Evolutionary conservation across 1,140 invertebrate species (phyloP).

Genomic region (Zaprionus taronus): DNA sequence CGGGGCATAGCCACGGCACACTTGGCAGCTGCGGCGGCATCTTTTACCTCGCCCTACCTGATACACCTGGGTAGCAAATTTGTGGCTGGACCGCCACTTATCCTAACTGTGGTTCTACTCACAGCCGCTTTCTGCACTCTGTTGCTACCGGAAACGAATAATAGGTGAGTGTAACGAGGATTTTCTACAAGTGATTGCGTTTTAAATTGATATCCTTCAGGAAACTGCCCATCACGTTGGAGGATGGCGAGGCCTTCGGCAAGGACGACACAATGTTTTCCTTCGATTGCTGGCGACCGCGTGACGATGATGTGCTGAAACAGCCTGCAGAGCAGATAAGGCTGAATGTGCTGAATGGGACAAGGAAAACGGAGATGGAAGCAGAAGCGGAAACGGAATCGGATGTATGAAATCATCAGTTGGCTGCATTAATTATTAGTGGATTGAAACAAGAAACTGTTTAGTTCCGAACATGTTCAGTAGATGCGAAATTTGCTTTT

Average conservation of each 20-base stretch:
- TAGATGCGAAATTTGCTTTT: constrained; percentile 78
- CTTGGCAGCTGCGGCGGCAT: constrained; percentile 61
- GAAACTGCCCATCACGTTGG: constrained; percentile 65
- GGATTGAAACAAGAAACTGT: constrained; percentile 30
- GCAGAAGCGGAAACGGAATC: constrained; percentile 26
- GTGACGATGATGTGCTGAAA: constrained; percentile 55
- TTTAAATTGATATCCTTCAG: constrained; percentile 43
- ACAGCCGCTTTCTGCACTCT: constrained; percentile 43
- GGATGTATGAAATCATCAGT: constrained; percentile 21
- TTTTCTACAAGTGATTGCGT: background rate
- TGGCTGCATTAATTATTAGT: constrained; percentile 1
- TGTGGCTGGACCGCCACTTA: constrained; percentile 59
- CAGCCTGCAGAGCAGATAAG: constrained; percentile 57
- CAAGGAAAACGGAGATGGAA: constrained; percentile 17
- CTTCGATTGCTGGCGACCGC: constrained; percentile 84
- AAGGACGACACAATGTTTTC: constrained; percentile 70
- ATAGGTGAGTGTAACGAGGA: constrained; percentile 48
- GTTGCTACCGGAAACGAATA: constrained; percentile 68
- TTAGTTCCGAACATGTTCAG: constrained; percentile 61
- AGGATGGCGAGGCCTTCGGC: constrained; percentile 67
- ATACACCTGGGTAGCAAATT: constrained; percentile 63
- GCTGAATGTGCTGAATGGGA: constrained; percentile 56
- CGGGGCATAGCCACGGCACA: constrained; percentile 66
- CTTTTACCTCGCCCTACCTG: constrained; percentile 64
- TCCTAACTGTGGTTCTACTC: constrained; percentile 51